Evolutionary conservation across 53 echinoderm and acorn worm genomes (phyloP), one percentile per base, ranked within the genome.

Genomic region (Paelopatides confundens): DNA sequence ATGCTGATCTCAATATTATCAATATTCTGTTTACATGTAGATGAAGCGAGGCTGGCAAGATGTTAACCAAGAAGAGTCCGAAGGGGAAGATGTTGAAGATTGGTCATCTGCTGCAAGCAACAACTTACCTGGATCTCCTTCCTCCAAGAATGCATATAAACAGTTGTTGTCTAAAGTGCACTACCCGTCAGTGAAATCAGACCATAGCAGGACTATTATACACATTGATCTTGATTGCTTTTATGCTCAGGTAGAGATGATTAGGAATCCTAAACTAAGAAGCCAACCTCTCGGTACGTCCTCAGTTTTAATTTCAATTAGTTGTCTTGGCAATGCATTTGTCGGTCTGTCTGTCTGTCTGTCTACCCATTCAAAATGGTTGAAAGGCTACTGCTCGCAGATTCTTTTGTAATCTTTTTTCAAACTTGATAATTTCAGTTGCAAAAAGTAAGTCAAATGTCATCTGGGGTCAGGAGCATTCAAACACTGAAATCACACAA

Each of bases 181-280:
- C 36, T 1, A 10, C 32, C 81, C 35, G 4, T 11, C 17, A 77
- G 6, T 17, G 27, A 8, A 54, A 26, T 81, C 52, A 24, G 58
- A 54, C 30, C 58, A 81, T 33, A 54, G 49, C 24, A 88, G 92
- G 10, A 93, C 86, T 37, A 97, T 97, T 18, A 82, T 97, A 24
- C 97, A 97, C 63, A 66, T 97, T 46, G 97, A 97, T 68, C 91
- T 97, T 89, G 97, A 97, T 76, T 93, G 93, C 82, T 97, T 97
- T 85, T 97, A 97, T 81, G 96, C 96, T 34, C 95, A 95, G 14
- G 96, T 96, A 8, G 95, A 95, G 81, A 95, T 93, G 96, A 66
- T 95, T 26, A 85, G 91, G 33, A 90, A 95, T 66, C 93, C 96
- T 3, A 18, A 89, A 5, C 92, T 96, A 8, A 87, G 90, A 76